Percentiles rank a stretch among this genome's conserved stretches.
These are phyloP conservation scores for Atrichornis clamosus DNA, from an alignment of 2,113 vertebrate genomes.

Conservation along the genomic window DNA sequence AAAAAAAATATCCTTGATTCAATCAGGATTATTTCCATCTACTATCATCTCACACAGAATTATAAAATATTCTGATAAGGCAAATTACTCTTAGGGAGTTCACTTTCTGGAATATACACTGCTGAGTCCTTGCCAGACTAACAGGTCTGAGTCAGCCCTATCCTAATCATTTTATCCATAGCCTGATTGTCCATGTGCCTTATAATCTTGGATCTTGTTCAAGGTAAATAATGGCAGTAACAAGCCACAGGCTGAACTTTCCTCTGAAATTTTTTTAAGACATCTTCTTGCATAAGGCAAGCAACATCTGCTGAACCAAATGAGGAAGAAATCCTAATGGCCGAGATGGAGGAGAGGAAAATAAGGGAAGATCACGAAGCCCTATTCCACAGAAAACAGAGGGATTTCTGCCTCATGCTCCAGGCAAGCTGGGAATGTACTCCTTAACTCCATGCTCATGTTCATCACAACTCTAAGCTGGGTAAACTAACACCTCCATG, in stretches of 20 bases:
- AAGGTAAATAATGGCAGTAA: constrained; percentile 68
- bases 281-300: constrained; percentile 44
- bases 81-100: constrained; percentile 60
- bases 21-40: constrained; percentile 17
- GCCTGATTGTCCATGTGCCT: constrained; percentile 60
- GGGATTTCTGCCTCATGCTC: not conserved
- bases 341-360: not conserved
- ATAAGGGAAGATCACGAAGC: not conserved
- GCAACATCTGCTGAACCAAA: constrained; percentile 28
- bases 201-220: constrained; percentile 55
- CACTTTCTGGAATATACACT: constrained; percentile 63
- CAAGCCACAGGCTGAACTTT: constrained; percentile 61
- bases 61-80: constrained; percentile 61
- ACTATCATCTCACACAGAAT: constrained; percentile 5
- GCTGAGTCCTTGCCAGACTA: constrained; percentile 52
- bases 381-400: not conserved
- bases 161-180: constrained; percentile 61
- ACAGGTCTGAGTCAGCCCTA: constrained; percentile 66
- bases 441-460: not conserved
- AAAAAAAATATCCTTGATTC: not conserved
- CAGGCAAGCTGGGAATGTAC: not conserved
- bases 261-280: constrained; percentile 44
- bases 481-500: not conserved
- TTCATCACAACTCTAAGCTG: not conserved
- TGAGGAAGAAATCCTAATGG: not conserved